Base-by-base conservation (phyloP, 2,888 invertebrate genomes). In the Linyphia triangularis region DNA sequence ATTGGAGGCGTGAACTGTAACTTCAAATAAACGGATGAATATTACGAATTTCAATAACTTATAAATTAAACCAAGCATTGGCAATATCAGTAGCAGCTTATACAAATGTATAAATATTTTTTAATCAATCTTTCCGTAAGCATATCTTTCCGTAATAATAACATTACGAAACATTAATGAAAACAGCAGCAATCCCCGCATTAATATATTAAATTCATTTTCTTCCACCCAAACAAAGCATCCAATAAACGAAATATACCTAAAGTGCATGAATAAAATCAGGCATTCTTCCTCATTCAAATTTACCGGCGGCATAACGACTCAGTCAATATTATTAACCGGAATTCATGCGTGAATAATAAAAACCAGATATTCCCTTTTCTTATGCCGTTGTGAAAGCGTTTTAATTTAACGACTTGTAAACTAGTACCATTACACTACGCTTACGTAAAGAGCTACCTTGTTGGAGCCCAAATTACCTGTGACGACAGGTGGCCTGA, bases 331-430 rank as follows among this genome's bases (percentile, higher is more conserved):
- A 82, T 72, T 72, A 82, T 72, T 72, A 82, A 37, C 43, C 30
- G 26, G 59, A 69, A 57, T 61, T 61, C 26, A 28, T 40, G 70
- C 82, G 13, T 61, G 30, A 72, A 82, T 77, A 67, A 65, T 67
- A 67, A 75, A 75, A 75, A 22, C 37, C 13, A 16, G 30, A 9
- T 24, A 43, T 30, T 5, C 13, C 30, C 22, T 65, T 37, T 77
- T 43, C 13, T 10, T 6, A n/a, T 51, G 26, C 40, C 61, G 40
- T 22, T 63, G 30, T 24, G 6, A 51, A 51, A 51, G 73, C 2
- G 28, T 81, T 73, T 73, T 75, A 79, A 81, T 81, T 67, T 86
- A 81, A 86, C 67, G 81, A 81, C 86, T 67, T 86, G 81, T 86
- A 81, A 70, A 81, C 86, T 73, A 73, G 73, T 30, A 13, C 59